phyloP scores from a whole-genome alignment of 2,888 invertebrate genomes.

The Ferrisia virgata region DNA sequence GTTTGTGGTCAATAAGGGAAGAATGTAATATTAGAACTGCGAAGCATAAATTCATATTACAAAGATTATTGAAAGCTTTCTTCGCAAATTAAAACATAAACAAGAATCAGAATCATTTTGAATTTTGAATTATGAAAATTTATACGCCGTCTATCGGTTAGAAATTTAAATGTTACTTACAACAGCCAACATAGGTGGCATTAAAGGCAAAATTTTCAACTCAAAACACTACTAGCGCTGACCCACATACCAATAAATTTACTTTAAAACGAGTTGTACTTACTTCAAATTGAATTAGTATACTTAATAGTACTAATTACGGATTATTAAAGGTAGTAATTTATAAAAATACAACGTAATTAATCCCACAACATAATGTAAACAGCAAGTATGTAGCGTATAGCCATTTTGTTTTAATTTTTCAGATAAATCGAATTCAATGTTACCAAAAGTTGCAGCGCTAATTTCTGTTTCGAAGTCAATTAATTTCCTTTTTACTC shows the following conservation, averaged over 20 bases:
- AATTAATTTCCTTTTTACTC: no score
- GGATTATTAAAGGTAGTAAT: not conserved
- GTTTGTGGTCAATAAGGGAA: not conserved
- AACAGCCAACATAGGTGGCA: constrained; percentile 61
- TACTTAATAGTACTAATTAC: not conserved
- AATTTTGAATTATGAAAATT: constrained; percentile 16
- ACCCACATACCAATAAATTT: not conserved
- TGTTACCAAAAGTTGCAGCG: no score
- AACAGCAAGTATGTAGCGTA: no score
- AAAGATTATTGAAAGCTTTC: not conserved
- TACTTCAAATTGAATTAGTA: not conserved
- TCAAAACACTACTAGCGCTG: constrained; percentile 39
- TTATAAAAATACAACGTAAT: not conserved
- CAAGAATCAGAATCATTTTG: not conserved
- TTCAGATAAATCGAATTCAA: no score
- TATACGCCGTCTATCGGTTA: constrained; percentile 51
- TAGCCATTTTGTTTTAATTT: no score
- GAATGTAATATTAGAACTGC: no score
- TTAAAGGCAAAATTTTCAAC: constrained; percentile 49
- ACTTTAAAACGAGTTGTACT: not conserved
- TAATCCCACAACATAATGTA: not conserved
- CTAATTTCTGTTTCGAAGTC: no score
- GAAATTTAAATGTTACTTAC: constrained; percentile 51
- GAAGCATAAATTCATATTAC: no score
- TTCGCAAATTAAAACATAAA: not conserved